Percentiles rank a stretch among this genome's conserved stretches.
phyloP scores from a whole-genome alignment of 1,140 invertebrate genomes.

The Lethrus apterus region DNA sequence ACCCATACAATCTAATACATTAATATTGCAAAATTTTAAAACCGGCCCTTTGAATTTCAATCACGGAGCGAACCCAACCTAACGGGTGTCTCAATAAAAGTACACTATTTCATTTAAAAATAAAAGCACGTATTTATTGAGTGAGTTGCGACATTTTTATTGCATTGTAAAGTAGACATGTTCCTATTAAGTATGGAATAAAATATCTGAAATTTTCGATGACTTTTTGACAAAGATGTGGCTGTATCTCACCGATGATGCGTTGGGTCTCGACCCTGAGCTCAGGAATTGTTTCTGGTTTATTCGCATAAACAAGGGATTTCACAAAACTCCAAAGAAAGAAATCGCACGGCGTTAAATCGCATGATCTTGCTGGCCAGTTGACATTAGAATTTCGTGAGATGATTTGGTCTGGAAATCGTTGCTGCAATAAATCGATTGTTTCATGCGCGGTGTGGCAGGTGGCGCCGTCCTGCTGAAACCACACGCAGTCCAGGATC shows the following conservation, averaged over 20 bases:
- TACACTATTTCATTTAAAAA: too few species aligned
- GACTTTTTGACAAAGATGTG: too few species aligned
- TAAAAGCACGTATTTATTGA: too few species aligned
- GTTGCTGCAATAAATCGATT: slow-evolving; percentile 15
- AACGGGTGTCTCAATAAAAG: too few species aligned
- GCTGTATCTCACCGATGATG: neutral
- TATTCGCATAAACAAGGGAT: slow-evolving; percentile 29
- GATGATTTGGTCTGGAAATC: slow-evolving; percentile 17
- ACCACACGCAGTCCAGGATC: slow-evolving; percentile 19
- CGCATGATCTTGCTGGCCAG: slow-evolving; percentile 41
- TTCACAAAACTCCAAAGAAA: slow-evolving; percentile 42
- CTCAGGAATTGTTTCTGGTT: slow-evolving; percentile 16
- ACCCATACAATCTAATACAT: too few species aligned
- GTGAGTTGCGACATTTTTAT: too few species aligned
- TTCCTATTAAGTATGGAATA: too few species aligned
- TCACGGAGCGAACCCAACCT: too few species aligned
- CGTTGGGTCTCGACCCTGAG: neutral
- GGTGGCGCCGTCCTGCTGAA: slow-evolving; percentile 26
- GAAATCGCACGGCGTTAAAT: slow-evolving; percentile 41
- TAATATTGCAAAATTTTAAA: too few species aligned
- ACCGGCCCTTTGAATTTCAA: too few species aligned
- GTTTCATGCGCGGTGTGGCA: slow-evolving; percentile 17
- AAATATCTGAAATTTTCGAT: slow-evolving; percentile 7
- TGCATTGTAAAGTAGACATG: too few species aligned
- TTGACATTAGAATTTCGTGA: slow-evolving; percentile 20